Evolutionary conservation across 64 coral and sea anemone genomes (phyloP).

Genomic region (Anthopleura sola): DNA sequence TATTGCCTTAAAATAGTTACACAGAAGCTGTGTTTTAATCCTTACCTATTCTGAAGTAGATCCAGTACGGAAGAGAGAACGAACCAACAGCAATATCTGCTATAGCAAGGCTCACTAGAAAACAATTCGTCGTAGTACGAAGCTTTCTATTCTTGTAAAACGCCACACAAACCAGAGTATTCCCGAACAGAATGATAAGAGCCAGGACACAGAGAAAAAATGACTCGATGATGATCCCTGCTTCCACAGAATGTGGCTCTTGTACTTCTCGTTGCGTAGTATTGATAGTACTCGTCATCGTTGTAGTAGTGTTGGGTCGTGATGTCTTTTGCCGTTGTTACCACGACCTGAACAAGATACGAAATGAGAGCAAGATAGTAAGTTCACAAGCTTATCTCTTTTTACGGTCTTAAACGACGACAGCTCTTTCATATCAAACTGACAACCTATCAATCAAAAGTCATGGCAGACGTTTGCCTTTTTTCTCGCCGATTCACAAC

Average conservation of each 20-base stretch:
- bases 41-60: slow-evolving; percentile 86
- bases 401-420: background rate
- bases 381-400: background rate
- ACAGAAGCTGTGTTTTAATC: too few species aligned
- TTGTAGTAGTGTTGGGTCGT: background rate
- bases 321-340: background rate
- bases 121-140: slow-evolving; percentile 84
- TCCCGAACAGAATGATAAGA: slow-evolving; percentile 66
- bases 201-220: slow-evolving; percentile 40
- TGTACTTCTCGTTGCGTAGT: background rate
- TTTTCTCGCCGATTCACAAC: background rate
- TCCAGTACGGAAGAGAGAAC: slow-evolving; percentile 74
- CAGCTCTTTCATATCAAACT: background rate
- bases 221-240: slow-evolving; percentile 34
- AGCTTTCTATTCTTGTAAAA: slow-evolving; percentile 72
- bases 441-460: background rate
- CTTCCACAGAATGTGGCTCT: background rate
- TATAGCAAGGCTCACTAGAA: slow-evolving; percentile 56
- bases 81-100: slow-evolving; percentile 78
- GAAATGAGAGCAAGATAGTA: background rate
- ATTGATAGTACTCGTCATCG: background rate
- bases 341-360: background rate
- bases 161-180: slow-evolving; percentile 79
- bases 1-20: too few species aligned
- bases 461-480: background rate